Base-by-base conservation (phyloP, 2,113 vertebrate genomes). In the Propithecus coquereli region DNA sequence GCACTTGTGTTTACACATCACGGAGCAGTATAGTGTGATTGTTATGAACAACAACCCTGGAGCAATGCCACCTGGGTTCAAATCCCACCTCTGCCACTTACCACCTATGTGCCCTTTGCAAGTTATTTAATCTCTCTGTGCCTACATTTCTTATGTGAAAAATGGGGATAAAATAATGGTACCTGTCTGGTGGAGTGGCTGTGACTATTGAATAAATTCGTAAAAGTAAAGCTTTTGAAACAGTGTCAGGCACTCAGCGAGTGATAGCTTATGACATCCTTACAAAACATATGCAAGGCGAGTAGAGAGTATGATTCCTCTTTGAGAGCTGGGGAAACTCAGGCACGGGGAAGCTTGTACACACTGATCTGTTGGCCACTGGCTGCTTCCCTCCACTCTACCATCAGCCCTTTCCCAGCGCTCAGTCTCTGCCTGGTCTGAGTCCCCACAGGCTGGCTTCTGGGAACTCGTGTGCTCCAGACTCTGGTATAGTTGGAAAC, bases 101-200 rank as follows among this genome's bases (percentile, higher is more conserved):
- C 17, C 34, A 54, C 32, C 43, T 83, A 37, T 73, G 70, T 84
- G 71, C 37, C 66, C 34, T 87, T 70, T 14, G 66, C 17, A 50
- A 63, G 32, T 50, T 63, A 70, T 54, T 94, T 23, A 76, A 20
- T 52, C 50, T 74, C 16, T 91, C 65, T 84, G 47, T 47, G 82
- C 32, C n/a, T 91, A n/a, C 8, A 40, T 68, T 97, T 80, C 74
- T 91, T 70, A 65, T 30, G 37, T 91, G 37, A 40, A 89, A 94
- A 71, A 63, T 34, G 11, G 52, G 25, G 23, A 11, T 65, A 70
- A 50, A 50, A 71, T 74, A 71, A 86, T 50, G 30, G 45, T 54
- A 16, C 45, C 18, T 79, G 61, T 32, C 17, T 79, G 23, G 6
- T 45, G 43, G 45, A 27, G 37, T 3, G 0, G 40, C 50, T 45